Evolutionary conservation across 2,113 vertebrate species (phyloP), one percentile per base, ranked within the genome.

Genomic region (Lonchura striata): DNA sequence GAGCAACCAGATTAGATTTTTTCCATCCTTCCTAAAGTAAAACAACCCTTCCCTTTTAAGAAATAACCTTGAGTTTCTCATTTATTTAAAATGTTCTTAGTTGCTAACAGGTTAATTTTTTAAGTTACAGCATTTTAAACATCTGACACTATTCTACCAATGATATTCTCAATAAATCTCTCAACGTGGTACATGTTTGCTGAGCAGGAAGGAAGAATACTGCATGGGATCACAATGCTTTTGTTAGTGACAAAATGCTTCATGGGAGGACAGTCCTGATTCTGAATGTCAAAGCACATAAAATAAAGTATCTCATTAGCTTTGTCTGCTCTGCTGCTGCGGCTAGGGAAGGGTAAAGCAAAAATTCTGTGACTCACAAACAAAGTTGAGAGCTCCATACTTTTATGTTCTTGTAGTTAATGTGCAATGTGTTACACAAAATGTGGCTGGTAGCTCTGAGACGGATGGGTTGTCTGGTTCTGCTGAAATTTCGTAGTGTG

Each of bases 1-100:
- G 80, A 89, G 57, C 31, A 90, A 88, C 77, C 47, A 93, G 91
- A 52, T 81, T 13, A 89, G 35, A 63, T 78, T 88, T 95, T 95
- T 94, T 87, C 56, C 46, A 25, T 56, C 50, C 57, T 82, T 94
- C 19, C 44, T 53, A 94, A 88, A 85, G 66, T 81, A 76, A 91
- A 94, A 68, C 70, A 96, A 63, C 39, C 24, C 44, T 92, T 88
- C 27, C 41, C 25, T 74, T 81, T 83, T 66, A 92, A 78, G 24
- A 86, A 70, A 66, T 31, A 82, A 11, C 28, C 28, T 77, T 7
- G 11, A 22, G 11, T 49, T 78, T 69, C 15, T 81, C 6, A 12
- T 57, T 56, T 90, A 61, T 85, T 77, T 54, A 52, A 87, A 65
- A 63, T 25, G 4, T 50, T 79, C 30, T 71, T 41, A 17, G 50